A percentile compares a stretch with the other conserved stretches of the same genome.
These are phyloP conservation scores for Allobates femoralis DNA, from an alignment of 2,797 vertebrate genomes.

Conservation along the genomic window DNA sequence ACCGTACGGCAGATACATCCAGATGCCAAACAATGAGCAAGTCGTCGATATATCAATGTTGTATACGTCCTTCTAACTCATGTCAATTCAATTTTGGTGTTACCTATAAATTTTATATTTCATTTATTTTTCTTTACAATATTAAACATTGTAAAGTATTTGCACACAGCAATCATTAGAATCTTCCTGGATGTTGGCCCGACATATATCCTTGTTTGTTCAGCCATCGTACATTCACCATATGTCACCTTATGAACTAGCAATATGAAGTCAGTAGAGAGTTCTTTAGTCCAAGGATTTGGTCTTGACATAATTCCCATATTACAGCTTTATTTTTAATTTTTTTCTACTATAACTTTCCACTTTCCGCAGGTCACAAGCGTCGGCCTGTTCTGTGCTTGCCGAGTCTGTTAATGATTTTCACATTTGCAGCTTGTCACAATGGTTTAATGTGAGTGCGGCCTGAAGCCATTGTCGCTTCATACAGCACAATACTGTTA, in stretches of 20 bases:
- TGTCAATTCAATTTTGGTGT: too few species aligned
- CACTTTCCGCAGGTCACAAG: background rate
- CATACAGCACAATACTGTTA: slow-evolving; percentile 5
- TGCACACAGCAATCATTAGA: background rate
- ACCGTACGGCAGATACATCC: too few species aligned
- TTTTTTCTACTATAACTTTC: slow-evolving; percentile 15
- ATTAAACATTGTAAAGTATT: too few species aligned
- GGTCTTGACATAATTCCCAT: background rate
- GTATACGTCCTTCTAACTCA: too few species aligned
- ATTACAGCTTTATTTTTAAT: slow-evolving; percentile 26
- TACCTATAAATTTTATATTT: too few species aligned
- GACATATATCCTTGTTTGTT: background rate
- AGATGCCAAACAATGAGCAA: too few species aligned
- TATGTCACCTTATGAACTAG: slow-evolving; percentile 5
- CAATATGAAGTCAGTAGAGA: background rate
- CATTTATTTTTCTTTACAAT: too few species aligned
- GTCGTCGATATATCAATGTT: too few species aligned
- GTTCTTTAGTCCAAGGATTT: background rate
- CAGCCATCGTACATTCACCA: background rate
- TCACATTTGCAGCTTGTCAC: slow-evolving; percentile 62
- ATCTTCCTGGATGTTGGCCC: background rate
- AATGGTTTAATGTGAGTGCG: slow-evolving; percentile 44
- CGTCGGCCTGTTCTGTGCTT: background rate
- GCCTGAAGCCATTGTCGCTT: slow-evolving; percentile 54
- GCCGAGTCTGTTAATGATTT: slow-evolving; percentile 44